Conservation (phyloP, 2,888 invertebrate species). For the Leptothorax acervorum region DNA sequence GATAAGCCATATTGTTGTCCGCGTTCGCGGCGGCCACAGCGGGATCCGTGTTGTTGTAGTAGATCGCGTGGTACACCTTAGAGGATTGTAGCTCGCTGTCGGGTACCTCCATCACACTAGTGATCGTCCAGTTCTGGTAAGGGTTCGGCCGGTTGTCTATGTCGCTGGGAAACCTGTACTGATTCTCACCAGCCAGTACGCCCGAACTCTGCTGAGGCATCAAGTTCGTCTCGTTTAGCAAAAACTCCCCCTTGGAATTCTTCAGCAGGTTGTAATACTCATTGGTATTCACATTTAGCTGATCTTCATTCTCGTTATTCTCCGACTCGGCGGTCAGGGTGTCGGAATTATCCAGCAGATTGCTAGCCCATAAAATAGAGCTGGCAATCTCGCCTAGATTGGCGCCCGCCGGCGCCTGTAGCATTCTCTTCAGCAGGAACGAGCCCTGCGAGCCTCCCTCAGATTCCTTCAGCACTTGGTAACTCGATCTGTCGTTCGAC, state of each 20-base stretch:
- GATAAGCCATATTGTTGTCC: conserved; percentile 58
- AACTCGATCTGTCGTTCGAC: conserved; percentile 54
- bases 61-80: conserved; percentile 68
- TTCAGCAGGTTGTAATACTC: conserved; percentile 73
- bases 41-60: conserved; percentile 66
- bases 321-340: conserved; percentile 83
- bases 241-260: conserved; percentile 66
- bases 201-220: conserved; percentile 66
- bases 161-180: conserved; percentile 69
- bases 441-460: conserved; percentile 69
- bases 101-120: conserved; percentile 65
- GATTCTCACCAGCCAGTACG: conserved; percentile 61
- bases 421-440: conserved; percentile 81
- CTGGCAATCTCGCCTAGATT: conserved; percentile 82
- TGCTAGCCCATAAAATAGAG: conserved; percentile 73
- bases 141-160: conserved; percentile 75
- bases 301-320: conserved; percentile 75
- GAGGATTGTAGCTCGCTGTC: conserved; percentile 62
- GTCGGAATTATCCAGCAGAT: conserved; percentile 81
- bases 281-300: conserved; percentile 60
- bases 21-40: conserved; percentile 28
- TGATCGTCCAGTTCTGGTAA: conserved; percentile 78
- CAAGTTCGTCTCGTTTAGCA: conserved; percentile 63
- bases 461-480: conserved; percentile 64
- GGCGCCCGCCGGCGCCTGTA: conserved; percentile 83